Evolutionary conservation across 2,888 invertebrate species (phyloP).

Genomic region (Tyria jacobaeae): DNA sequence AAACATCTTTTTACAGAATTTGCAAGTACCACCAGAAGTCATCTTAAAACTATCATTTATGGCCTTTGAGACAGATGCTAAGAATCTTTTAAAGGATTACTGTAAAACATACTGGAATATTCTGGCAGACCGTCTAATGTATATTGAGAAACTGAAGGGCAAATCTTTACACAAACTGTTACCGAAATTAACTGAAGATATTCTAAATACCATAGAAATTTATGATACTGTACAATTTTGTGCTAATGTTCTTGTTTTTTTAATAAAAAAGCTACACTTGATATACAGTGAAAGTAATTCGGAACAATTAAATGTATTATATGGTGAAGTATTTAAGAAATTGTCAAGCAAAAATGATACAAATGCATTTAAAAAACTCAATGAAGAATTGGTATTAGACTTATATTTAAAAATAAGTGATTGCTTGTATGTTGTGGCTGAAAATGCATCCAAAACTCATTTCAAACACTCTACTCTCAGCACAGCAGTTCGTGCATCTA

Average conservation of each 20-base stretch:
- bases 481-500: constrained; percentile 47
- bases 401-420: constrained; percentile 71
- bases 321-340: constrained; percentile 60
- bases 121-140: constrained; percentile 66
- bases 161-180: constrained; percentile 65
- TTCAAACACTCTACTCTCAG: constrained; percentile 60
- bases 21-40: constrained; percentile 64
- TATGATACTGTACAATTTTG: constrained; percentile 70
- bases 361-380: constrained; percentile 57
- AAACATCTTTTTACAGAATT: constrained; percentile 59
- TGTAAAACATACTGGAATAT: constrained; percentile 78
- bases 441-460: constrained; percentile 61
- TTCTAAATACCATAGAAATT: constrained; percentile 63
- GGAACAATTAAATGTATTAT: constrained; percentile 58
- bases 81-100: constrained; percentile 64
- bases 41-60: constrained; percentile 74
- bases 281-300: constrained; percentile 59
- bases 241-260: constrained; percentile 57
- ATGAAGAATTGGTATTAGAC: constrained; percentile 56
- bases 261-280: constrained; percentile 69
- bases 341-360: constrained; percentile 59
- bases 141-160: constrained; percentile 67
- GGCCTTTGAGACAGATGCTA: constrained; percentile 68
- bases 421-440: constrained; percentile 68
- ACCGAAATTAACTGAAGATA: constrained; percentile 67